Evolutionary conservation across 2,888 invertebrate genomes (phyloP).

Genomic region (Troglohyphantes excavatus): DNA sequence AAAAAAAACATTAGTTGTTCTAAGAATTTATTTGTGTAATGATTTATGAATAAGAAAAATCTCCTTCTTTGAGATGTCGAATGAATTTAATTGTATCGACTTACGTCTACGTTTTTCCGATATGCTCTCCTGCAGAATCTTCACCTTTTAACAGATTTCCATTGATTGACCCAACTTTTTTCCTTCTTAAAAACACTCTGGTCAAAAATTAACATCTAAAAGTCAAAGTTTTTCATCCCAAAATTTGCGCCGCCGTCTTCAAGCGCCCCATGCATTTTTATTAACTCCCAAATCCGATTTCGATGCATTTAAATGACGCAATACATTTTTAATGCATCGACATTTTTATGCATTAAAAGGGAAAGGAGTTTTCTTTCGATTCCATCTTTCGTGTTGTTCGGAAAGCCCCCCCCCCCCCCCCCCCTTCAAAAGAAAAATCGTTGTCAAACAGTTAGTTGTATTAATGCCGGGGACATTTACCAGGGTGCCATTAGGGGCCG

Average conservation of each 20-base stretch:
- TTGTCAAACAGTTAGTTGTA: constrained; percentile 43
- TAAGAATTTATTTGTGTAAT: too few relatives aligned
- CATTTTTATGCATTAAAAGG: constrained; percentile 72
- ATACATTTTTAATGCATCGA: constrained; percentile 75
- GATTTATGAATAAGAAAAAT: background rate
- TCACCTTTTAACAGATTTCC: constrained; percentile 1
- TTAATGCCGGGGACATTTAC: constrained; percentile 63
- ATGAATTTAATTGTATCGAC: background rate
- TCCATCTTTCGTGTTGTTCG: background rate
- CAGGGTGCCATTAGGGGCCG: constrained; percentile 45
- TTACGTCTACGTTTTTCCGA: background rate
- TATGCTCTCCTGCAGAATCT: too few relatives aligned
- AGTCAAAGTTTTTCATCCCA: constrained; percentile 39
- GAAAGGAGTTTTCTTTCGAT: constrained; percentile 20
- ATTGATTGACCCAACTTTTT: constrained; percentile 12
- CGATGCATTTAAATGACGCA: constrained; percentile 75
- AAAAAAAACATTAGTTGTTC: too few relatives aligned
- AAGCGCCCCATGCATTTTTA: constrained; percentile 62
- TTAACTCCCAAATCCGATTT: constrained; percentile 73
- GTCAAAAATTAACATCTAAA: constrained; percentile 66
- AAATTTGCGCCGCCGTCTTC: constrained; percentile 50
- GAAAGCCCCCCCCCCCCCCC: constrained; percentile 48
- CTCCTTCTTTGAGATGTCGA: too few relatives aligned
- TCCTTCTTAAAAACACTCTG: constrained; percentile 1
- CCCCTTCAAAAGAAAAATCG: constrained; percentile 35